Evolutionary conservation across 1,140 invertebrate genomes (phyloP).

Genomic region (Tenebrio molitor): DNA sequence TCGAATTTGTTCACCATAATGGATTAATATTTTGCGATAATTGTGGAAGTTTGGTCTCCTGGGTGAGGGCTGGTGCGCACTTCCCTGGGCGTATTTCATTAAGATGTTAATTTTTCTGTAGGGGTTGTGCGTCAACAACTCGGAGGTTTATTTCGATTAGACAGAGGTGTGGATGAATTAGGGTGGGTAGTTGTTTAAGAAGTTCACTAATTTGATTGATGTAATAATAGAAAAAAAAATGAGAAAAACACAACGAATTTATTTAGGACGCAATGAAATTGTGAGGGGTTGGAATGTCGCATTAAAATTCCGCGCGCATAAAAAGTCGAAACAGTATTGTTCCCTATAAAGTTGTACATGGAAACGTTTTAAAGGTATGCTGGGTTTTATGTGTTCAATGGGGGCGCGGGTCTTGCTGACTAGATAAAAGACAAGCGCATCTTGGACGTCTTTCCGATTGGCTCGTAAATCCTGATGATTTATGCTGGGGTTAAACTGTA

Average conservation of each 20-base stretch:
- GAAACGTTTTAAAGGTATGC: constrained; percentile 40
- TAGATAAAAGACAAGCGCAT: constrained; percentile 46
- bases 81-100: neutral
- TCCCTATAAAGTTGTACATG: constrained; percentile 44
- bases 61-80: neutral
- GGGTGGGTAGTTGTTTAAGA: neutral
- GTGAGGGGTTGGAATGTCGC: constrained; percentile 21
- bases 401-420: constrained; percentile 44
- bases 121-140: too few species aligned
- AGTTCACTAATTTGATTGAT: neutral
- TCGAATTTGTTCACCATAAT: constrained; percentile 1
- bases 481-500: constrained; percentile 44
- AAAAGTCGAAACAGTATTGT: constrained; percentile 39
- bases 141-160: too few species aligned
- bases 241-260: neutral
- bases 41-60: constrained; percentile 4
- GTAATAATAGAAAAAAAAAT: constrained; percentile 25
- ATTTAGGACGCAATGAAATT: constrained; percentile 24
- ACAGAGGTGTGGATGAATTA: neutral
- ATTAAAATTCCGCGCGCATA: constrained; percentile 32
- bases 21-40: constrained; percentile 2
- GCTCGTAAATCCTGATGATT: constrained; percentile 48
- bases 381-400: constrained; percentile 46
- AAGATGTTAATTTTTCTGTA: neutral
- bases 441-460: constrained; percentile 43